Conservation (phyloP, 2,888 invertebrate species). For the Erebia aethiops region DNA sequence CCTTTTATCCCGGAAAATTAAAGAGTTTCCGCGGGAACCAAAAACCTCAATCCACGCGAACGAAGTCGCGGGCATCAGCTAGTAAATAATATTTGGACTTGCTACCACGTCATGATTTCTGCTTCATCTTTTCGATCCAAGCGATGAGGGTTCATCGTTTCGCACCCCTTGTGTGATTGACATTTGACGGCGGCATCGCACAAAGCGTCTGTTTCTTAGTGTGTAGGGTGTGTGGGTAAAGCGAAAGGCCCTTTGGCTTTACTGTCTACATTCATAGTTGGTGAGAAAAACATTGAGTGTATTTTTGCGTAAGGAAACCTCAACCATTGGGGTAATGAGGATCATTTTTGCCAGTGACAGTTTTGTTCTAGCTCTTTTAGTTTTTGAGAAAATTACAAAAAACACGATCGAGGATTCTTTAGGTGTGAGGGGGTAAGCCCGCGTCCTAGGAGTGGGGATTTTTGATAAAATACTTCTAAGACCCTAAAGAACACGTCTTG, state of each 20-base stretch:
- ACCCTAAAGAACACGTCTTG: too few relatives aligned
- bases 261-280: conserved; percentile 6
- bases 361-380: too few relatives aligned
- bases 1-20: too few relatives aligned
- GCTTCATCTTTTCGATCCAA: conserved; percentile 6
- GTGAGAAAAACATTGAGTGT: background rate
- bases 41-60: too few relatives aligned
- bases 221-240: conserved; percentile 11
- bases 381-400: too few relatives aligned
- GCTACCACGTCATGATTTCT: background rate
- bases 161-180: conserved; percentile 17
- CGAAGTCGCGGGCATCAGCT: background rate
- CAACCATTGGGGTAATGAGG: background rate
- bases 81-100: background rate
- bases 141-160: background rate
- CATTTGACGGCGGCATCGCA: conserved; percentile 7
- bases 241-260: conserved; percentile 1
- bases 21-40: too few relatives aligned
- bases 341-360: too few relatives aligned
- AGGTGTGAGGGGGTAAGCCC: too few relatives aligned
- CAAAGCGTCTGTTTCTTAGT: conserved; percentile 17
- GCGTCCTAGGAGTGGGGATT: too few relatives aligned
- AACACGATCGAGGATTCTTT: too few relatives aligned
- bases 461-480: too few relatives aligned
- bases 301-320: conserved; percentile 1